Conservation (phyloP, 2,797 vertebrate genomes). For the Rhinichthys osculus region DNA sequence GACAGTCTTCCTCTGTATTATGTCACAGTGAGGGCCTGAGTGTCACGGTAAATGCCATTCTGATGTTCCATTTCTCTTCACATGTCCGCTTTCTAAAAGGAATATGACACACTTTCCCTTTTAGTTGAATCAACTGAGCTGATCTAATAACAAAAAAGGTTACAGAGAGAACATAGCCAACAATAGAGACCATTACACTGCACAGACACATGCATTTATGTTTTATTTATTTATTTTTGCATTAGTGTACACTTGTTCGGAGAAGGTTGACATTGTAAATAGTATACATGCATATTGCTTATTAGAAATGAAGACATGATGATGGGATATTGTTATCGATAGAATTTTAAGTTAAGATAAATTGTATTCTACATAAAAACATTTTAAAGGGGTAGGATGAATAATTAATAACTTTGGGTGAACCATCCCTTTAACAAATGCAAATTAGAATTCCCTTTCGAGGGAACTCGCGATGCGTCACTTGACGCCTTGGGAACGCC, state of each 20-base stretch:
- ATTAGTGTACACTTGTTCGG: background rate
- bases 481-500: no score
- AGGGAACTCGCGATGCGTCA: no score
- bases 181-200: background rate
- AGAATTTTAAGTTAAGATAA: background rate
- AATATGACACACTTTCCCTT: constrained; percentile 8
- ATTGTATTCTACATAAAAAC: background rate
- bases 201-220: background rate
- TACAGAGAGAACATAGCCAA: background rate
- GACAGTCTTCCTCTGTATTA: constrained; percentile 36
- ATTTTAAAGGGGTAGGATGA: background rate
- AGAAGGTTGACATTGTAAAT: background rate
- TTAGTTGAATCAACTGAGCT: constrained; percentile 14
- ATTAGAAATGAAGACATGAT: background rate
- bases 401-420: background rate
- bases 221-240: background rate
- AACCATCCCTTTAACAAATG: background rate
- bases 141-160: constrained; percentile 23
- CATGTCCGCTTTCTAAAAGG: background rate
- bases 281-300: background rate
- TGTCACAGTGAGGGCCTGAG: background rate
- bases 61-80: constrained; percentile 19
- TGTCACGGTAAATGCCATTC: constrained; percentile 30
- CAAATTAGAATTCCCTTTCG: background rate
- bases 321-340: background rate